Evolutionary conservation across 2,113 vertebrate species (phyloP), one percentile per base, ranked within the genome.

Genomic region (Cavia aperea): DNA sequence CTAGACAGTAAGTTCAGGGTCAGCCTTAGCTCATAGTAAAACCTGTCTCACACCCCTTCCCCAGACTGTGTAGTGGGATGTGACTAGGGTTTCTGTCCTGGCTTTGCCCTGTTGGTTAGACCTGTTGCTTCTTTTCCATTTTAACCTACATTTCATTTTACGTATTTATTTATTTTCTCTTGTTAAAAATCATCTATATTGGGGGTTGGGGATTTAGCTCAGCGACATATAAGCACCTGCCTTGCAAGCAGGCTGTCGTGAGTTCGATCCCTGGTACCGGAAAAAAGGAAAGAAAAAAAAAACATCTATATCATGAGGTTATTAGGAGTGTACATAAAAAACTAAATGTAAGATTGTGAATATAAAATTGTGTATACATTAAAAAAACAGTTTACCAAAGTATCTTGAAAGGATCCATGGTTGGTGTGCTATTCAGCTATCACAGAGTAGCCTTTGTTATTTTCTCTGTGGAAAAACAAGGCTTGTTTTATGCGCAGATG

Each of bases 401-500:
- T 81, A 85, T 70, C 78, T 91, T 83, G 18, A 63, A 88, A 83
- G 56, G 29, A 84, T 16, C 3, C 24, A 91, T 26, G 43, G 7
- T 75, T 75, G 75, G 4, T 89, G 2, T 86, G 8, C 31, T 90
- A 33, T 92, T 94, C 82, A 60, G 13, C 46, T 83, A 36, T 68
- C 60, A 90, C 73, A 85, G 68, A 24, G 2, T 65, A 54, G 86
- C 79, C 36, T 89, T 84, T 94, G n/a, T 49, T 96, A 96, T 94
- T 97, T 43, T 94, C 26, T 97, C 49, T 94, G 97, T 96, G 96
- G 97, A 66, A 70, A 86, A 78, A 51, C 46, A 92, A 84, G 16
- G 39, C 36, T 62, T 93, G 10, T 91, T 94, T 95, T 94, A 81
- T 79, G n/a, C 82, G 86, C 97, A 99, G 99, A 98, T 99, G 98